Percentiles rank a stretch among this genome's conserved stretches.
These are phyloP conservation scores for Mirounga angustirostris DNA, from an alignment of 2,113 vertebrate genomes.

Conservation along the genomic window DNA sequence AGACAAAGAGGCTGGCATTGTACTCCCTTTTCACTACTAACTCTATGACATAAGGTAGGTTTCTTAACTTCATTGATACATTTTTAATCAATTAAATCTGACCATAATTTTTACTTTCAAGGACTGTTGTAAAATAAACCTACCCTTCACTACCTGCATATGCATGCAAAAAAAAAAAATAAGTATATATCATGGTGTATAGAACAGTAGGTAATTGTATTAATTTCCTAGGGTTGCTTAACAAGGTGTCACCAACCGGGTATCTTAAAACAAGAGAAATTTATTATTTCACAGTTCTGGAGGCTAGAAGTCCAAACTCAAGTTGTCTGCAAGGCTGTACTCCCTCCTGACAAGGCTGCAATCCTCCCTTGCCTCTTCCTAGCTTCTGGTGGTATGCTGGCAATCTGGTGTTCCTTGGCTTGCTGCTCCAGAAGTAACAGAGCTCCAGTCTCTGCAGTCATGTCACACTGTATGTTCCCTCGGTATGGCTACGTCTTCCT, in stretches of 20 bases:
- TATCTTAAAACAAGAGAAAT: neutral
- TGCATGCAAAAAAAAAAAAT: neutral
- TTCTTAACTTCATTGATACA: neutral
- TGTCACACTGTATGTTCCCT: neutral
- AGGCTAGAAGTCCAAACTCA: neutral
- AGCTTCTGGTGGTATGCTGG: neutral
- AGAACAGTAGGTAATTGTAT: neutral
- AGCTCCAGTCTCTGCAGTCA: neutral
- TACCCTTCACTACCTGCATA: neutral
- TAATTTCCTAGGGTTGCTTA: neutral
- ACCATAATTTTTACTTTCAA: neutral
- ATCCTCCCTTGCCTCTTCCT: neutral
- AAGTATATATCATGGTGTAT: too few species aligned
- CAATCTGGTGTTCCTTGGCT: rapidly evolving
- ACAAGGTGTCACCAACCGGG: neutral
- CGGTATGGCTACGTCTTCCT: neutral
- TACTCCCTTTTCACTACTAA: neutral
- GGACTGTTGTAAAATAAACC: neutral
- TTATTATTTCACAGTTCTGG: neutral
- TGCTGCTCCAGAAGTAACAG: neutral
- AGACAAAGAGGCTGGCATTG: neutral
- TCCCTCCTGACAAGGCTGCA: neutral
- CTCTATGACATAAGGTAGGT: neutral
- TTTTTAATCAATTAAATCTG: neutral
- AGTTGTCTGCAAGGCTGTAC: neutral